Evolutionary conservation across 2,888 invertebrate species (phyloP), one percentile per base, ranked within the genome.

Genomic region (Lasiommata megera): DNA sequence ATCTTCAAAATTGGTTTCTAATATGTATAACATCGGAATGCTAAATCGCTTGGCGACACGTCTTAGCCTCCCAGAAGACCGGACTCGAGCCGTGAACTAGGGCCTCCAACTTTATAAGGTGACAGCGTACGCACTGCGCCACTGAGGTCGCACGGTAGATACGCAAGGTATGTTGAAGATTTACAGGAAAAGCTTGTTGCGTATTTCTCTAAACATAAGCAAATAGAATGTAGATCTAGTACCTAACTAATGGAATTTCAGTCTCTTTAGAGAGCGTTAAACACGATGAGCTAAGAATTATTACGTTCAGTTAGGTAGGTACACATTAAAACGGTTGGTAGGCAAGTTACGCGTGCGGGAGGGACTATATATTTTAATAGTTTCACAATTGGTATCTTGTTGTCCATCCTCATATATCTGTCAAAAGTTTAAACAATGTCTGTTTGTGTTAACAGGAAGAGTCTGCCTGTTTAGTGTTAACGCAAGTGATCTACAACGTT

Each of bases 331-430:
- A 53, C 34, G 46, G 9, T 28, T 41, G 41, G 47, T 36, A 47
- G 34, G 53, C 40, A 28, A 48, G 48, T 34, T 14, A 23, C 37
- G 23, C 37, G 16, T 31, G 14, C 11, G 17, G 31, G 50, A 54
- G 38, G 50, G 54, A 51, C 50, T 46, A 48, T 56, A 52, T 55
- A 56, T 53, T 60, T 38, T 31, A 47, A 46, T 47, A 54, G 44
- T 54, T 57, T 31, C 40, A 53, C 40, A 52, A 52, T 52, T 41
- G 41, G 31, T 53, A 57, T 34, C 52, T 52, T 53, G 52, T 52
- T 52, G 41, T 29, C 41, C 47, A 34, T 38, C 38, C 44, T 46
- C 51, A 46, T 55, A 46, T 55, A 59, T 55, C 55, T 52, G 51
- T 37, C 29, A 23, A n/a, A 23, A 23, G 23, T 23, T 23, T 23